These are phyloP conservation scores for Sminthopsis crassicaudata DNA, from an alignment of 2,113 vertebrate genomes.

Conservation along the genomic window DNA sequence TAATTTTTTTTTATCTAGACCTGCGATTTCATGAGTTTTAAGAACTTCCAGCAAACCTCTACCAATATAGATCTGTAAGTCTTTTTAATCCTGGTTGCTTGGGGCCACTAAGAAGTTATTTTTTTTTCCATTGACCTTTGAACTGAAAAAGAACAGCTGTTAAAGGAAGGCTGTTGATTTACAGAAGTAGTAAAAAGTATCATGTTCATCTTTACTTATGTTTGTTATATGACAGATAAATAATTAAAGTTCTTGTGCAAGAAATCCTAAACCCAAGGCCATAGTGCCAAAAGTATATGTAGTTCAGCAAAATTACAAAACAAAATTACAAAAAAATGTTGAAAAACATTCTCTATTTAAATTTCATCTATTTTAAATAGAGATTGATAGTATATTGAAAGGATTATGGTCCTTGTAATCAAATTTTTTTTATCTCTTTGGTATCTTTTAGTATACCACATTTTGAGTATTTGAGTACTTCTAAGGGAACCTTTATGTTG, in stretches of 20 bases:
- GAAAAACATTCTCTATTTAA: not conserved
- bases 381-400: not conserved
- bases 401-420: constrained; percentile 4
- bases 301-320: not conserved
- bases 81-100: not conserved
- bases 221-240: constrained; percentile 47
- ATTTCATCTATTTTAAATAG: constrained; percentile 23
- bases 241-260: constrained; percentile 36
- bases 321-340: constrained; percentile 5
- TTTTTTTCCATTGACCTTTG: constrained; percentile 8
- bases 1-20: not conserved
- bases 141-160: not conserved
- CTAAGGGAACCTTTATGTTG: constrained; percentile 31
- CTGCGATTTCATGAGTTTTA: not conserved
- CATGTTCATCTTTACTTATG: constrained; percentile 1
- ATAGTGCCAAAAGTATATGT: constrained; percentile 11
- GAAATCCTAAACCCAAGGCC: constrained; percentile 49
- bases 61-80: not conserved
- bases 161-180: not conserved
- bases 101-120: constrained; percentile 1
- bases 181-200: not conserved
- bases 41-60: not conserved
- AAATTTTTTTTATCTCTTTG: constrained; percentile 8
- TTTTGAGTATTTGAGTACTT: constrained; percentile 35
- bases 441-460: not conserved